Evolutionary conservation across 92 coral and sea anemone species (phyloP), one percentile per base, ranked within the genome.

Genomic region (Bergia sp.): DNA sequence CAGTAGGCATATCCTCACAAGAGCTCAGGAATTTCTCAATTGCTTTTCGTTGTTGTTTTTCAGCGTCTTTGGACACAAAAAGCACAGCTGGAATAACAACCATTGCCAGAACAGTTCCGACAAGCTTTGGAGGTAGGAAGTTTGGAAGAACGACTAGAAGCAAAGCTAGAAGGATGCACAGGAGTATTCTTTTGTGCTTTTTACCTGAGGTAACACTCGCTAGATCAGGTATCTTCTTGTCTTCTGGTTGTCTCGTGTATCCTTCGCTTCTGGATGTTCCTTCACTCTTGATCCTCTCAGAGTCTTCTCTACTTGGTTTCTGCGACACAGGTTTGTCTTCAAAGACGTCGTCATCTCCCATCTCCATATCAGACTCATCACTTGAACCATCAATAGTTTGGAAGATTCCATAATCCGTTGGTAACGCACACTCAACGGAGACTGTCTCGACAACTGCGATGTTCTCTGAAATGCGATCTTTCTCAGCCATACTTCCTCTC

Each of bases 21-120:
- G 45, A 81, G 41, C 41, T 74, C 79, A 90, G 12, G 76, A 73
- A 79, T 36, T 87, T 55, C 72, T 90, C 86, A 9, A 88, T 81
- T 38, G 87, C 91, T 67, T 90, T 86, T 37, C 91, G 75, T 77
- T 92, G 91, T 29, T 78, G 73, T 53, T 69, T 85, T 61, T 76
- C 82, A 64, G 88, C 92, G 50, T 45, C 37, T 23, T 85, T 83
- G 38, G 94, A 72, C 23, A 86, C 57, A 77, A 88, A 41, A 53
- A 86, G 86, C 40, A 87, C 79, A 13, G 89, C 71, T 43, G 94
- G 94, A 38, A 88, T 69, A 7, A 87, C 94, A 40, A 86, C 78
- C 36, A 45, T 49, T 53, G 88, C 89, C 12, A 92, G 78, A 21
- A 92, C 91, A 64, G 82, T 37, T 75, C 89, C 78, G 13, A 90